phyloP scores from a whole-genome alignment of 2,797 vertebrate genomes.

The Hydrophis major region DNA sequence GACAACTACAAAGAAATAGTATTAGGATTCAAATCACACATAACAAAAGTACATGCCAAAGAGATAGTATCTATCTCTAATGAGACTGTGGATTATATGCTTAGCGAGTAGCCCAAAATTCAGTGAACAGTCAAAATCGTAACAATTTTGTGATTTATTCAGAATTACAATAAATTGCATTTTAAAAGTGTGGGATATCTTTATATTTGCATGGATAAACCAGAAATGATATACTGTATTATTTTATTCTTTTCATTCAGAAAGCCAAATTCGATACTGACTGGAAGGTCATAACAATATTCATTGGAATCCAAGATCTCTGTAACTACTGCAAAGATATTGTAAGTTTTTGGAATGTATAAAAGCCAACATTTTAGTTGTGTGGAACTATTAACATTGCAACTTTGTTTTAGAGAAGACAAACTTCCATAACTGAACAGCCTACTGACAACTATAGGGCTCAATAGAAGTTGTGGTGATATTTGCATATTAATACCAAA shows the following conservation, averaged over 20 bases:
- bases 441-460: background rate
- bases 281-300: slow-evolving; percentile 93
- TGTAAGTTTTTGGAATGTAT: slow-evolving; percentile 69
- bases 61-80: background rate
- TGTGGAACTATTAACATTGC: background rate
- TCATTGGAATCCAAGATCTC: slow-evolving; percentile 83
- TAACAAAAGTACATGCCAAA: background rate
- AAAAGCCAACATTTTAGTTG: background rate
- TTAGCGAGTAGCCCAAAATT: background rate
- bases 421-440: background rate
- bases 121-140: background rate
- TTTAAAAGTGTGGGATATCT: background rate
- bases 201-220: background rate
- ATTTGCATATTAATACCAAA: background rate
- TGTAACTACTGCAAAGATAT: slow-evolving; percentile 85
- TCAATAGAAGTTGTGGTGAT: background rate
- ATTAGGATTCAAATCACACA: background rate
- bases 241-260: slow-evolving; percentile 67
- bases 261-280: slow-evolving; percentile 80
- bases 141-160: background rate
- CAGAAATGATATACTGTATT: background rate
- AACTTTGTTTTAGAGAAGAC: background rate
- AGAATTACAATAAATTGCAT: slow-evolving; percentile 7
- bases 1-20: background rate
- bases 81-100: background rate